Evolutionary conservation across 2,888 invertebrate genomes (phyloP), one percentile per base, ranked within the genome.

Genomic region (Leptinotarsa rubiginosa): DNA sequence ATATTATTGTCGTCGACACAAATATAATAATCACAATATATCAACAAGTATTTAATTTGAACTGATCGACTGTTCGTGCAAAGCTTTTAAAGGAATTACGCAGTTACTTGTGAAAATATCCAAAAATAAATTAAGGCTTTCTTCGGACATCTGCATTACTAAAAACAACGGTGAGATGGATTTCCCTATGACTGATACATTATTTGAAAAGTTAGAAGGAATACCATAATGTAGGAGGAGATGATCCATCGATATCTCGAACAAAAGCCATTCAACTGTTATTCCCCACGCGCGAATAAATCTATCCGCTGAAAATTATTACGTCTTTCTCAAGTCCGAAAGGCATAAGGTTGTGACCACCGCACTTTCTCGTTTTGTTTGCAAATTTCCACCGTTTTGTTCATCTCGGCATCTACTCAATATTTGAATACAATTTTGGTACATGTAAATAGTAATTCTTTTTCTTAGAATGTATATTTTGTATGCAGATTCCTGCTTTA

Each of bases 341-440:
- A 81, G 75, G 77, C 65, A 66, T 73, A 69, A 64, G 69, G 68
- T 76, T 56, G 56, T 56, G 74, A 72, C 77, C 74, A 73, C 74
- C 76, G 70, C 70, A 72, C 47, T 74, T 72, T 77, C 77, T 69
- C 77, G 78, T 79, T 81, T 82, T 83, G 84, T 84, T 83, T 84
- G 84, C 83, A 84, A 84, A 84, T 84, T 82, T 83, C 77, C 74
- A 75, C 79, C 73, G 78, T 81, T 79, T 78, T 78, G 79, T 77
- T 77, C 82, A 83, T 83, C 81, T 80, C 77, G 41, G 76, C 74
- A 84, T 83, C 82, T 83, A 81, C 80, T 76, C 79, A 76, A 82
- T 82, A 86, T 86, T 86, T 86, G 81, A 86, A 86, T 86, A 86
- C 84, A 81, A 83, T 86, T 86, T 86, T 86, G 86, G 86, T 83